Percentiles rank a stretch among this genome's conserved stretches.
phyloP scores from a whole-genome alignment of 1,140 invertebrate species.

The Diachasma alloeum region DNA sequence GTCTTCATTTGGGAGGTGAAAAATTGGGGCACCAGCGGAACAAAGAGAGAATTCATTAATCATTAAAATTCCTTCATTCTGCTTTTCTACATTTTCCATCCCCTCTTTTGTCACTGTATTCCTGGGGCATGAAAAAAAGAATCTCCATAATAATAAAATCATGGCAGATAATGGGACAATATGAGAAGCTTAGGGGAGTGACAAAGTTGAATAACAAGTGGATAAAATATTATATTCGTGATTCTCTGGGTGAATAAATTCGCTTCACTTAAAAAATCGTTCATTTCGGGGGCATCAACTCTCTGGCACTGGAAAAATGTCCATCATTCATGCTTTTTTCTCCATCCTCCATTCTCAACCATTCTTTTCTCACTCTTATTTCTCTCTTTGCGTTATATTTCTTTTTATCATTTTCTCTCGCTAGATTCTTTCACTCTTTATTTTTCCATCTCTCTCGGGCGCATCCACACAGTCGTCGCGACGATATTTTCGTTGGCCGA shows the following conservation, averaged over 20 bases:
- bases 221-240: not conserved
- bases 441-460: conserved; percentile 7
- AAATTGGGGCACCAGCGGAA: not conserved
- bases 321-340: conserved; percentile 16
- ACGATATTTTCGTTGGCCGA: conserved; percentile 26
- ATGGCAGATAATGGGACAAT: not conserved
- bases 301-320: not conserved
- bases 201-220: conserved; percentile 10
- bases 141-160: not conserved
- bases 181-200: not conserved
- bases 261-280: conserved; percentile 5
- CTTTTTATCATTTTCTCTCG: conserved; percentile 3
- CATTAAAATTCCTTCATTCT: not conserved
- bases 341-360: not conserved
- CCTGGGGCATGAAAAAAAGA: not conserved
- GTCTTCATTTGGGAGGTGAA: not conserved
- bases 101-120: not conserved
- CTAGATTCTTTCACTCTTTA: conserved; percentile 1
- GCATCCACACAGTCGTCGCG: conserved; percentile 2
- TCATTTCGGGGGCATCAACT: conserved; percentile 6
- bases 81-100: not conserved
- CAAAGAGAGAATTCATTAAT: not conserved
- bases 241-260: conserved; percentile 5
- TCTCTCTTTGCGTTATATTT: conserved; percentile 7
- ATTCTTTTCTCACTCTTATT: not conserved